phyloP scores from a whole-genome alignment of 2,797 vertebrate species.

The Chaetodon trifasciatus region DNA sequence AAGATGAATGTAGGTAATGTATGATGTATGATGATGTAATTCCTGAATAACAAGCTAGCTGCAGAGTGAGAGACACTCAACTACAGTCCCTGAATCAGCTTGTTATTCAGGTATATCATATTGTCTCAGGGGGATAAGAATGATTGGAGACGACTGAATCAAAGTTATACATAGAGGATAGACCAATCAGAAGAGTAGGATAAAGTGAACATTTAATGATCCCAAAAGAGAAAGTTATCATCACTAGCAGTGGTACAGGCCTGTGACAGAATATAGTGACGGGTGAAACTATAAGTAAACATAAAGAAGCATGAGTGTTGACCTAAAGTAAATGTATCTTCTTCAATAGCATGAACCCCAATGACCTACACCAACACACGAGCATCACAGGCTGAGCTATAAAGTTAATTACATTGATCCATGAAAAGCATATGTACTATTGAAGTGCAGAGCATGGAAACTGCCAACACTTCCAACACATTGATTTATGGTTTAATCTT shows the following conservation, averaged over 20 bases:
- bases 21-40: too few species aligned
- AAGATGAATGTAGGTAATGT: too few species aligned
- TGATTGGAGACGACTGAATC: neutral
- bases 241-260: neutral
- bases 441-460: slow-evolving; percentile 45
- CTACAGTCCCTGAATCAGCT: neutral
- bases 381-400: slow-evolving; percentile 1
- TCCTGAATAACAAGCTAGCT: neutral
- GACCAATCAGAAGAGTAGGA: neutral
- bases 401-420: slow-evolving; percentile 50
- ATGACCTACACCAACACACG: slow-evolving; percentile 25
- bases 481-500: slow-evolving; percentile 20
- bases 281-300: neutral
- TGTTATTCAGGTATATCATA: neutral
- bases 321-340: neutral
- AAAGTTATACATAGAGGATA: neutral
- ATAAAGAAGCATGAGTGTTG: neutral
- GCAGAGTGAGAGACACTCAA: neutral
- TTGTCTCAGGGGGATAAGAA: neutral
- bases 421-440: slow-evolving; percentile 26
- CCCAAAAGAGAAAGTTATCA: neutral
- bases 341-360: slow-evolving; percentile 1
- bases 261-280: neutral
- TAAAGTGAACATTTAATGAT: neutral
- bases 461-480: neutral